Conservation (phyloP, 2,113 vertebrate genomes). For the Brachyhypopomus occidentalis region DNA sequence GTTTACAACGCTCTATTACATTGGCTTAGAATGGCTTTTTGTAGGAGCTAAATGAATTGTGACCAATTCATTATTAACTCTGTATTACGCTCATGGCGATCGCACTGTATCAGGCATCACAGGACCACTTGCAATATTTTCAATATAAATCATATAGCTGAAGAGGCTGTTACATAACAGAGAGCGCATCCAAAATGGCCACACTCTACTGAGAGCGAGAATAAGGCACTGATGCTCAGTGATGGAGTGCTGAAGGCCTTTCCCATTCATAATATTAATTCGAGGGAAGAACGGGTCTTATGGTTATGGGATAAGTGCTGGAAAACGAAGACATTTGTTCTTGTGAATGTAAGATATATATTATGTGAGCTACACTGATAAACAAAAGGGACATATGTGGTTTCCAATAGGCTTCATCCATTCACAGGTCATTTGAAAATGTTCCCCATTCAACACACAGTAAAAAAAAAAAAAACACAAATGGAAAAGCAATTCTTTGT, state of each 20-base stretch:
- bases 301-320: not conserved
- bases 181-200: not conserved
- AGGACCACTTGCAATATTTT: not conserved
- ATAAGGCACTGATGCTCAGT: not conserved
- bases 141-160: not conserved
- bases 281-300: not conserved
- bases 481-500: constrained; percentile 32
- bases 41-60: not conserved
- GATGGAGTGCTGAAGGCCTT: constrained; percentile 17
- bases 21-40: not conserved
- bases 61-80: not conserved
- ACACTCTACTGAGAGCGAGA: no score
- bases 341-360: not conserved
- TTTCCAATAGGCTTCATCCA: constrained; percentile 26
- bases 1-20: constrained; percentile 3
- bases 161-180: not conserved
- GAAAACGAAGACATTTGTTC: constrained; percentile 19
- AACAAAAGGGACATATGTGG: constrained; percentile 14
- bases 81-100: no score
- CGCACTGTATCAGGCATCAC: not conserved
- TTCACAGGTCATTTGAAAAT: constrained; percentile 24
- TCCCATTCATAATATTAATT: not conserved
- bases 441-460: not conserved
- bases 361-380: not conserved
- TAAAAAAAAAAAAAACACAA: constrained; percentile 3